Percentiles rank a stretch among this genome's conserved stretches.
phyloP scores from a whole-genome alignment of 2,888 invertebrate species.

The Antitype chi region DNA sequence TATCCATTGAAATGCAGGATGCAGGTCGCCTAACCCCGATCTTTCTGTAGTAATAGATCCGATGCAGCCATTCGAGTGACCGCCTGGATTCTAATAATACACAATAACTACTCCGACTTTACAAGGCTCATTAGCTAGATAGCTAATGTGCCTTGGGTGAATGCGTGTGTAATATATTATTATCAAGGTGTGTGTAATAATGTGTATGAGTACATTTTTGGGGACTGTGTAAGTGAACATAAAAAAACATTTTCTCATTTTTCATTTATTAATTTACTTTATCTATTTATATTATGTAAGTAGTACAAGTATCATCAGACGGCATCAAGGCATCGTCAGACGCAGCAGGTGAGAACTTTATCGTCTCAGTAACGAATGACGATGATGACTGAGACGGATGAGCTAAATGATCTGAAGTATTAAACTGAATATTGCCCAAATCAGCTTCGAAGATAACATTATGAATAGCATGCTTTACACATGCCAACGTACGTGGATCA shows the following conservation, averaged over 20 bases:
- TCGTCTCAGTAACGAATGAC: neutral
- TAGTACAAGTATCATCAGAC: neutral
- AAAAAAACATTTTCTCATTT: neutral
- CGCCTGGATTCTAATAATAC: neutral
- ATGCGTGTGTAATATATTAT: no score
- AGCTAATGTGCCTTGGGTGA: no score
- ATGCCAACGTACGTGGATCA: slow-evolving; percentile 7
- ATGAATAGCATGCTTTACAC: slow-evolving; percentile 25
- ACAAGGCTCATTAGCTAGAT: neutral
- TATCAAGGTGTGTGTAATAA: neutral
- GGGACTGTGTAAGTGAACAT: neutral
- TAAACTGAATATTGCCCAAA: slow-evolving; percentile 1
- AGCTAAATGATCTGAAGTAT: neutral
- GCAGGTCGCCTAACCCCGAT: no score
- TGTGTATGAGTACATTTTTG: neutral
- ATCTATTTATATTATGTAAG: neutral
- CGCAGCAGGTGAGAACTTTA: slow-evolving; percentile 4
- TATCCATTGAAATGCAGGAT: no score
- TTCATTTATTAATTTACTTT: neutral
- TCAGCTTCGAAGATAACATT: slow-evolving; percentile 31
- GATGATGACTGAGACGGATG: slow-evolving; percentile 6
- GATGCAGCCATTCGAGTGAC: neutral
- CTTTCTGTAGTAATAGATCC: no score
- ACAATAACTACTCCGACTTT: neutral
- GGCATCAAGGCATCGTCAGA: slow-evolving; percentile 3